Conservation (phyloP, 1,140 invertebrate genomes). For the Protaetia brevitarsis region DNA sequence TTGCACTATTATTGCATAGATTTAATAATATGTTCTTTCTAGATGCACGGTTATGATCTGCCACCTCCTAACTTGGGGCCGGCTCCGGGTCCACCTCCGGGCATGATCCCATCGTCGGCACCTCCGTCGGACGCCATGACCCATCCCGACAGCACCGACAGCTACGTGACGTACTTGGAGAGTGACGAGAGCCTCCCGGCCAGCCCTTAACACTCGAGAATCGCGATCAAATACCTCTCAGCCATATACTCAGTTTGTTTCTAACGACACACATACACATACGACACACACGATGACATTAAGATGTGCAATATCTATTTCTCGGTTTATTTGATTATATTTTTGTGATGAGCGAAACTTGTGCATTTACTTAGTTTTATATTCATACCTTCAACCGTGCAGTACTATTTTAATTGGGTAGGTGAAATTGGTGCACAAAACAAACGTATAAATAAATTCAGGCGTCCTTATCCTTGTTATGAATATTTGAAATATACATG, state of each 20-base stretch:
- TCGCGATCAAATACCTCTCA: slow-evolving; percentile 1
- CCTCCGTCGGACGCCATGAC: slow-evolving; percentile 63
- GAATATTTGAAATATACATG: no score
- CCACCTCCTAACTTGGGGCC: slow-evolving; percentile 54
- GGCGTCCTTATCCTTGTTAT: no score
- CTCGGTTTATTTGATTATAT: not conserved
- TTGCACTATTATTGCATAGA: not conserved
- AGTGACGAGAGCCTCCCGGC: slow-evolving; percentile 76
- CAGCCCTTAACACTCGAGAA: slow-evolving; percentile 56
- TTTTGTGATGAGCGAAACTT: no score
- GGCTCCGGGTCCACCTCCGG: slow-evolving; percentile 45
- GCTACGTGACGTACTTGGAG: slow-evolving; percentile 86
- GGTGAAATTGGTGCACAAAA: no score
- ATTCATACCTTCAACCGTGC: no score
- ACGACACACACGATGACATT: slow-evolving; percentile 1
- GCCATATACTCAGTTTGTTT: slow-evolving; percentile 21
- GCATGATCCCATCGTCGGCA: slow-evolving; percentile 44
- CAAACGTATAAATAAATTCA: no score
- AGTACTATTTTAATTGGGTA: no score
- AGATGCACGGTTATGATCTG: slow-evolving; percentile 89
- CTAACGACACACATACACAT: not conserved
- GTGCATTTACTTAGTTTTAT: no score
- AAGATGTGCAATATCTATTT: slow-evolving; percentile 22
- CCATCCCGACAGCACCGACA: slow-evolving; percentile 80
- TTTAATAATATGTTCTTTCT: slow-evolving; percentile 37